Percentiles rank a stretch among this genome's conserved stretches.
phyloP scores from a whole-genome alignment of 2,797 vertebrate genomes.

The Ciconia nigra region DNA sequence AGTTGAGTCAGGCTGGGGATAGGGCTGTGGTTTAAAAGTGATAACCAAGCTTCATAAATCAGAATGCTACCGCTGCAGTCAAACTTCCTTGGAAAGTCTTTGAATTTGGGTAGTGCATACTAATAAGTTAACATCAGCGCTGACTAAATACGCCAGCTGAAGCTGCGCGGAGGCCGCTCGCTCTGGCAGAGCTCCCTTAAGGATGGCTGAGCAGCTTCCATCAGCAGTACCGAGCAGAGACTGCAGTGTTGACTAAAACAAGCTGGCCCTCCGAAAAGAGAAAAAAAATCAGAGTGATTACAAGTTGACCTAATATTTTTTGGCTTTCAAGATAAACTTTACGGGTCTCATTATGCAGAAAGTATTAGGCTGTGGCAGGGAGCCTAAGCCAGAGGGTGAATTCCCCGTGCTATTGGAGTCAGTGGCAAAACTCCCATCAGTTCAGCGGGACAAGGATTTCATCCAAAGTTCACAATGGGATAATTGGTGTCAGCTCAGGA shows the following conservation, averaged over 20 bases:
- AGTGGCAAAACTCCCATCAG: slow-evolving; percentile 29
- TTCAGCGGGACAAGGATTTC: neutral
- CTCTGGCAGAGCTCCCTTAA: neutral
- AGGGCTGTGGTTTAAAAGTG: slow-evolving; percentile 36
- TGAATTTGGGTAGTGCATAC: slow-evolving; percentile 62
- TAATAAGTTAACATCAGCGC: neutral
- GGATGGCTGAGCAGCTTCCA: neutral
- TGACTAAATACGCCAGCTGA: neutral
- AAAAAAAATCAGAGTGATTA: neutral
- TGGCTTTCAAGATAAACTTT: slow-evolving; percentile 19
- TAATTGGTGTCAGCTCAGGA: slow-evolving; percentile 5
- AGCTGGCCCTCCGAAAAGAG: neutral
- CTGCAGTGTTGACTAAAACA: neutral
- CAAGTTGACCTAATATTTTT: neutral
- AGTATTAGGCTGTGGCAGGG: neutral
- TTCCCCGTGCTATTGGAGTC: neutral
- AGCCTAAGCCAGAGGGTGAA: neutral
- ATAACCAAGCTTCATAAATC: slow-evolving; percentile 61
- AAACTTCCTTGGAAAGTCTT: slow-evolving; percentile 67
- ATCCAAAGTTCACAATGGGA: neutral
- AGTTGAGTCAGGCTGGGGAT: slow-evolving; percentile 20
- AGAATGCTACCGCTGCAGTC: slow-evolving; percentile 44
- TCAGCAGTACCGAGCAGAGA: accelerated
- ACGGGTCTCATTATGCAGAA: neutral
- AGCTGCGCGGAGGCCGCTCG: neutral